Base-by-base conservation (phyloP, 2,888 invertebrate genomes). In the Osmoderma eremita region DNA sequence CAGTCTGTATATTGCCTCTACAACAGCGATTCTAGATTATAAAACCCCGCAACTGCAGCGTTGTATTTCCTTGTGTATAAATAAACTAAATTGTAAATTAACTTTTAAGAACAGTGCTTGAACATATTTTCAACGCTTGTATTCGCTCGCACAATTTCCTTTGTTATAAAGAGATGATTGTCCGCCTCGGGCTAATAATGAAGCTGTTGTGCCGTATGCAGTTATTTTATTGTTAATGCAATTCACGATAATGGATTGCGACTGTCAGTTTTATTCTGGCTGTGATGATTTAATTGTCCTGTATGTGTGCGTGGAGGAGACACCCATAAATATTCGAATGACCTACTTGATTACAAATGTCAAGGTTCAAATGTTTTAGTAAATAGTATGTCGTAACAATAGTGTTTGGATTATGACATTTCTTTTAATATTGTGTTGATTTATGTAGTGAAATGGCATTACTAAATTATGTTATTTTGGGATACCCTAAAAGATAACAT, bases 221-320 rank as follows among this genome's bases (percentile, higher is more conserved):
- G 53, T 53, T 38, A 53, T 53, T 30, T 53, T 36, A 36, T 53
- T 20, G 38, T 53, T 53, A 38, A 12, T 12, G 30, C 30, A 30
- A 30, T 38, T 18, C 12, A 38, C 18, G 53, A 53, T 53, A 38
- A 53, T 53, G 10, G 53, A 38, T 38, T 53, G 18, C 5, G 53
- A 22, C 24, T 38, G 53, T 53, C 36, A 53, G 3, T 53, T 20
- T 53, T 53, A 53, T 38, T 53, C 38, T 18, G 18, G 17, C 38
- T 53, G 38, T 53, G 53, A n/a, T 53, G 39, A 53, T 53, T 53
- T 20, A 53, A 53, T 53, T 53, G 53, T 53, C 38, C 18, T 18
- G 24, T 2, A 38, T 53, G 38, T 20, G 38, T 38, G n/a, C n/a
- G n/a, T n/a, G n/a, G 30, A 30, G 30, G 30, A 38, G 18, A 53